phyloP scores from a whole-genome alignment of 2,113 vertebrate species.

The Limanda limanda region DNA sequence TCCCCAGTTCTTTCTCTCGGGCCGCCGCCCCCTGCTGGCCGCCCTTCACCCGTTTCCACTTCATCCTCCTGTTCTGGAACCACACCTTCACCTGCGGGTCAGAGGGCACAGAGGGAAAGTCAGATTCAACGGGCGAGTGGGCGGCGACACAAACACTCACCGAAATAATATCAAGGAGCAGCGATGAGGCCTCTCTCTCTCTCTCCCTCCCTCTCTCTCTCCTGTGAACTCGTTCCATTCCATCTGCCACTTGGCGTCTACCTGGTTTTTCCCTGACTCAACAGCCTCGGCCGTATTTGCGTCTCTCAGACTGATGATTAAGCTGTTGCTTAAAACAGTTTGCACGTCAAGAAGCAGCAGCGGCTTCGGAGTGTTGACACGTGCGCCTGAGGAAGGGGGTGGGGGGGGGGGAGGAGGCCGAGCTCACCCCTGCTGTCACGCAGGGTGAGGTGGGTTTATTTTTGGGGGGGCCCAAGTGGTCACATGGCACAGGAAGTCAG shows the following conservation, averaged over 20 bases:
- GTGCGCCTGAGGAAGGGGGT: slow-evolving; percentile 11
- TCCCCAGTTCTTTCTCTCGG: slow-evolving; percentile 97
- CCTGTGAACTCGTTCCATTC: slow-evolving; percentile 67
- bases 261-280: slow-evolving; percentile 82
- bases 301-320: slow-evolving; percentile 85
- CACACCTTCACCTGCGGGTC: slow-evolving; percentile 94
- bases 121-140: neutral
- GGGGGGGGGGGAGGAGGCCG: neutral
- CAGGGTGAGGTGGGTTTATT: slow-evolving; percentile 72
- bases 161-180: neutral
- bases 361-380: slow-evolving; percentile 63
- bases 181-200: neutral
- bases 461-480: slow-evolving; percentile 68
- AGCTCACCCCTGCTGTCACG: slow-evolving; percentile 45
- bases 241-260: slow-evolving; percentile 82
- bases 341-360: slow-evolving; percentile 56
- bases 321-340: slow-evolving; percentile 84
- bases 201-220: slow-evolving; percentile 55
- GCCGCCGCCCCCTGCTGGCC: slow-evolving; percentile 96
- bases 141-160: neutral
- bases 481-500: slow-evolving; percentile 63
- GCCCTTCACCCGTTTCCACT: slow-evolving; percentile 98
- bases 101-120: slow-evolving; percentile 9
- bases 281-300: slow-evolving; percentile 83
- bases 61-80: slow-evolving; percentile 99